phyloP scores from a whole-genome alignment of 2,888 invertebrate genomes.

The Lymantria monacha region DNA sequence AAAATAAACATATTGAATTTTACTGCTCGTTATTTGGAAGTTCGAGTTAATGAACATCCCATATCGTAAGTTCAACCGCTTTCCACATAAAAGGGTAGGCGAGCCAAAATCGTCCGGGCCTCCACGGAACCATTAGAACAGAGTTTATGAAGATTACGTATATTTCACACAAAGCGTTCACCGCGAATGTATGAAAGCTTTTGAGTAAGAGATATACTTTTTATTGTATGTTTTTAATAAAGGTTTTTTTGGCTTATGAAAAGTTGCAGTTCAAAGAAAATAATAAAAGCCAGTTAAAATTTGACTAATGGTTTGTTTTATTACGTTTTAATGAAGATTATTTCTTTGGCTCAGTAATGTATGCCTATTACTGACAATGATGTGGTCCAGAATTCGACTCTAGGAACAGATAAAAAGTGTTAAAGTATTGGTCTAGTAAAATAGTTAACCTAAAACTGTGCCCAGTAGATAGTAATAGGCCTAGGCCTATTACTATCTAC shows the following conservation, averaged over 20 bases:
- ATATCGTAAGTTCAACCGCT: slow-evolving; percentile 27
- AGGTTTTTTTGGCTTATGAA: slow-evolving; percentile 6
- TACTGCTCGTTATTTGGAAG: slow-evolving; percentile 15
- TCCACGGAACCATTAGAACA: slow-evolving; percentile 25
- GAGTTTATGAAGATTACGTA: slow-evolving; percentile 37
- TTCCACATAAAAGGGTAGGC: slow-evolving; percentile 28
- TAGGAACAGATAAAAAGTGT: too few species aligned
- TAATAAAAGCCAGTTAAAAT: not conserved
- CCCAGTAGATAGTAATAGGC: too few species aligned
- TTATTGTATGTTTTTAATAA: slow-evolving; percentile 20
- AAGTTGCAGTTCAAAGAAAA: not conserved
- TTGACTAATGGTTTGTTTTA: too few species aligned
- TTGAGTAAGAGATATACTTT: slow-evolving; percentile 11
- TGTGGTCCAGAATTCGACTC: too few species aligned
- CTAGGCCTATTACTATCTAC: too few species aligned
- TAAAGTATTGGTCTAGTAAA: too few species aligned
- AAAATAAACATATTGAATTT: slow-evolving; percentile 18
- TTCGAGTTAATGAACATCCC: slow-evolving; percentile 29
- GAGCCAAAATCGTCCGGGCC: slow-evolving; percentile 17
- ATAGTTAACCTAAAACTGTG: too few species aligned
- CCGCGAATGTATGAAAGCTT: slow-evolving; percentile 25
- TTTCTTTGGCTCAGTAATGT: too few species aligned
- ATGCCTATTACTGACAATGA: too few species aligned
- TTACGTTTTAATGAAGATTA: too few species aligned
- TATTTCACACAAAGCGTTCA: slow-evolving; percentile 31